phyloP scores from a whole-genome alignment of 1,140 invertebrate species.

The Ostrea denselamellosa region DNA sequence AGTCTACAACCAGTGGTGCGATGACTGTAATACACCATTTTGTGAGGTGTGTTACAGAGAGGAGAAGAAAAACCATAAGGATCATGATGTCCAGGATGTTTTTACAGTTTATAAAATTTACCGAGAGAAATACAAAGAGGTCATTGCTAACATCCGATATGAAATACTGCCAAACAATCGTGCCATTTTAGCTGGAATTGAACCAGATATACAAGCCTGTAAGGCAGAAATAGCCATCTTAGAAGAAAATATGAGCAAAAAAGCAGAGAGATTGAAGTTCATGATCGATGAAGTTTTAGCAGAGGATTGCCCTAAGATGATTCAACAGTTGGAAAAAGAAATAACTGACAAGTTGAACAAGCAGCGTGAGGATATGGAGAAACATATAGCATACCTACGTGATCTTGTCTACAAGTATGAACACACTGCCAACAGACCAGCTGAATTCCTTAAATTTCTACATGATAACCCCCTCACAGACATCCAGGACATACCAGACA shows the following conservation, averaged over 20 bases:
- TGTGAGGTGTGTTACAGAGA: neutral
- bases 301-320: neutral
- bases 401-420: slow-evolving; percentile 5
- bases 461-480: neutral
- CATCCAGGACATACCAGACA: neutral
- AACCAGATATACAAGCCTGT: neutral
- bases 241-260: neutral
- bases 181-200: neutral
- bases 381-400: neutral
- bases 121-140: neutral
- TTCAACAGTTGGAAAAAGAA: neutral
- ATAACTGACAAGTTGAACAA: neutral
- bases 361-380: neutral
- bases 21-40: neutral
- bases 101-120: neutral
- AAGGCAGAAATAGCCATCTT: neutral
- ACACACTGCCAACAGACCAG: neutral
- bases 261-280: neutral
- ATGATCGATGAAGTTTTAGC: neutral
- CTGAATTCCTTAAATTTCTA: neutral
- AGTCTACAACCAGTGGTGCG: neutral
- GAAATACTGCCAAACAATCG: slow-evolving; percentile 4
- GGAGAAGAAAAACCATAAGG: neutral
- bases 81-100: neutral
- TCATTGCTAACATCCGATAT: neutral